Evolutionary conservation across 2,888 invertebrate genomes (phyloP).

Genomic region (Pheosia tremula): DNA sequence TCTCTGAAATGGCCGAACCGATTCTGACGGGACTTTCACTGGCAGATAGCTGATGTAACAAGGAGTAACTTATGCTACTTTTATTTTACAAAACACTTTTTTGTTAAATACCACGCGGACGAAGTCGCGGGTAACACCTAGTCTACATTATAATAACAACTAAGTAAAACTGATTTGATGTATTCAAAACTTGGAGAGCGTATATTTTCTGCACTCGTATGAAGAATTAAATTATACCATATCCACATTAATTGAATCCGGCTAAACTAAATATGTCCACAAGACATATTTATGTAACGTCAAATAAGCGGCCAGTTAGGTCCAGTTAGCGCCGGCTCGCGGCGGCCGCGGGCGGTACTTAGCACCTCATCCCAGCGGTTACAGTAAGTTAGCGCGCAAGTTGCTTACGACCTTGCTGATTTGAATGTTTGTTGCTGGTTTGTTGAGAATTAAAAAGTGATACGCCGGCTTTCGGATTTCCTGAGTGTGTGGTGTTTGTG

Average conservation of each 20-base stretch:
- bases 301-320: background rate
- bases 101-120: too few species aligned
- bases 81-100: too few species aligned
- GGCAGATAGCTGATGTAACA: too few species aligned
- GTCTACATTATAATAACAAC: too few species aligned
- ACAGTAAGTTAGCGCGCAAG: constrained; percentile 18
- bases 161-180: too few species aligned
- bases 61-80: too few species aligned
- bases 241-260: background rate
- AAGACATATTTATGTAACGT: background rate
- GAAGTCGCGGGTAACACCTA: too few species aligned
- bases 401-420: constrained; percentile 9
- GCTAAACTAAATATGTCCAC: background rate
- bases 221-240: background rate
- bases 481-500: background rate
- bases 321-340: background rate
- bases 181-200: too few species aligned
- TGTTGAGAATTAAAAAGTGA: background rate
- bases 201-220: background rate
- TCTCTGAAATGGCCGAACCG: too few species aligned
- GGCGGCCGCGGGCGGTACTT: constrained; percentile 38
- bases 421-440: constrained; percentile 7
- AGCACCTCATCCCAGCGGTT: constrained; percentile 46
- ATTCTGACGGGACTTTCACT: too few species aligned
- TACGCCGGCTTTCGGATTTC: background rate